A percentile compares a stretch with the other conserved stretches of the same genome.
These are phyloP conservation scores for Megaceryle maxima DNA, from an alignment of 2,113 vertebrate genomes.

Conservation along the genomic window DNA sequence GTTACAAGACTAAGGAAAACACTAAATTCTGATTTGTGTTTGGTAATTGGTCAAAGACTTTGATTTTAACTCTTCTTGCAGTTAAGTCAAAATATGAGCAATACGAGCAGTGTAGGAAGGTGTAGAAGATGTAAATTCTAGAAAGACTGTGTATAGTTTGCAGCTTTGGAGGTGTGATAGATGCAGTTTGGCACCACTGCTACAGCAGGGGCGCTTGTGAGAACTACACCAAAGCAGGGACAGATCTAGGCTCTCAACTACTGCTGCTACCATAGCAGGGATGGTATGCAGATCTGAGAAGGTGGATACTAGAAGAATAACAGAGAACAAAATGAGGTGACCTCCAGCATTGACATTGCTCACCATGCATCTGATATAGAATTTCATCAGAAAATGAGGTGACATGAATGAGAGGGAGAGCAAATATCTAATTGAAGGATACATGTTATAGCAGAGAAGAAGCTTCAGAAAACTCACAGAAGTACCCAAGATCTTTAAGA, in stretches of 20 bases:
- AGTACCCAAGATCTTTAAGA: not conserved
- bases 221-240: not conserved
- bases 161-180: not conserved
- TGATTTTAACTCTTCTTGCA: not conserved
- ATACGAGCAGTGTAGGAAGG: not conserved
- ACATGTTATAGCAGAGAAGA: not conserved
- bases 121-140: not conserved
- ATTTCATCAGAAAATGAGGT: not conserved
- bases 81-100: slow-evolving; percentile 4
- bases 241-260: not conserved
- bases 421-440: not conserved
- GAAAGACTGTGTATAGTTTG: not conserved
- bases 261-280: not conserved
- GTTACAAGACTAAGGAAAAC: not conserved
- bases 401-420: not conserved
- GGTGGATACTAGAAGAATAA: not conserved
- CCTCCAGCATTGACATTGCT: not conserved
- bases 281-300: not conserved
- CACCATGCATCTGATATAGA: not conserved
- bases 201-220: not conserved
- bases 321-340: not conserved
- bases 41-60: not conserved
- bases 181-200: not conserved
- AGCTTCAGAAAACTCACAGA: not conserved
- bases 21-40: not conserved